Conservation (phyloP, 2,888 invertebrate species). For the Macrosiphum euphorbiae region DNA sequence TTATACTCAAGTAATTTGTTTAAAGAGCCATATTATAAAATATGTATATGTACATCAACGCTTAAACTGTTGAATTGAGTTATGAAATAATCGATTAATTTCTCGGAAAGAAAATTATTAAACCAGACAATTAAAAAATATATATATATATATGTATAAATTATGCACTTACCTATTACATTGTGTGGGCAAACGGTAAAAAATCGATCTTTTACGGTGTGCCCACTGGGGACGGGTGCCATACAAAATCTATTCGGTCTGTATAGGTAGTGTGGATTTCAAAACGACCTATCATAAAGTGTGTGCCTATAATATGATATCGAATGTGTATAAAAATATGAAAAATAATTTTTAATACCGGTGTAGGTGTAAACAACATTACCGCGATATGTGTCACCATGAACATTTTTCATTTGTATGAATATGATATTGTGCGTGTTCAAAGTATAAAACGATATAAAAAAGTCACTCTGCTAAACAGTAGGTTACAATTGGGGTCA, state of each 20-base stretch:
- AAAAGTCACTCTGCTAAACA: no score
- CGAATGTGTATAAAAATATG: no score
- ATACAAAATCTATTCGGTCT: neutral
- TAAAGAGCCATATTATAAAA: neutral
- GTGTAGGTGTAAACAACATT: no score
- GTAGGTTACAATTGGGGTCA: no score
- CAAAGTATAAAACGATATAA: no score
- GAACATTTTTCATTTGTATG: no score
- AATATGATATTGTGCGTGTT: no score
- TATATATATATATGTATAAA: neutral
- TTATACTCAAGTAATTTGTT: neutral
- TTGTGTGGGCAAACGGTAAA: neutral
- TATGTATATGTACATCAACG: neutral
- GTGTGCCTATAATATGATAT: neutral
- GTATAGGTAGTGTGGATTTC: neutral
- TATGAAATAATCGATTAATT: neutral
- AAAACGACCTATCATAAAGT: neutral
- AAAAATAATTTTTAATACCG: no score
- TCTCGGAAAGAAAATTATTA: neutral
- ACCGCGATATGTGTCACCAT: no score
- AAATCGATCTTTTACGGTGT: neutral
- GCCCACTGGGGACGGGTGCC: neutral
- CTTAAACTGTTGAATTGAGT: neutral
- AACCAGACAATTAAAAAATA: neutral
- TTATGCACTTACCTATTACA: neutral